Conservation (phyloP, 2,113 vertebrate species). For the Sapayoa aenigma region DNA sequence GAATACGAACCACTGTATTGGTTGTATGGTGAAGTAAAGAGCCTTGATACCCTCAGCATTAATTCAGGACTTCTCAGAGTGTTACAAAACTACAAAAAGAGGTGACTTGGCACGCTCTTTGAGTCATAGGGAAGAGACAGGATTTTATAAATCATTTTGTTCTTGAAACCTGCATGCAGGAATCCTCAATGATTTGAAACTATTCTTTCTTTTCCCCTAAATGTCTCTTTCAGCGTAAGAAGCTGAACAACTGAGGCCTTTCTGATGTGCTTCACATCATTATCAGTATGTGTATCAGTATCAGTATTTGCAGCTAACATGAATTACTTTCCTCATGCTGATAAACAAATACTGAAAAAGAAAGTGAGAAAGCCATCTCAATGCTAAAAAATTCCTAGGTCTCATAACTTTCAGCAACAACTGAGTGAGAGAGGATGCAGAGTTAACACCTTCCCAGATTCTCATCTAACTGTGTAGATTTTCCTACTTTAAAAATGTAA, state of each 20-base stretch:
- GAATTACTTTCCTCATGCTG: neutral
- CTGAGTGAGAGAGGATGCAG: neutral
- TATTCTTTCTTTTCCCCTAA: neutral
- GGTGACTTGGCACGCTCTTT: neutral
- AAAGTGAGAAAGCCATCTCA: neutral
- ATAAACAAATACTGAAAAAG: neutral
- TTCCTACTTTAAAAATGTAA: neutral
- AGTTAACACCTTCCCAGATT: neutral
- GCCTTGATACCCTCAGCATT: neutral
- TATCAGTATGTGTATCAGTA: too few species aligned
- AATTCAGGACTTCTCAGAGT: neutral
- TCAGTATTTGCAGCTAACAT: neutral
- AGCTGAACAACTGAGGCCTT: neutral
- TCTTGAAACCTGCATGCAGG: neutral
- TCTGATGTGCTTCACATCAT: neutral
- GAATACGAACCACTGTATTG: neutral
- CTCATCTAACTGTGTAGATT: neutral
- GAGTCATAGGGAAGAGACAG: neutral
- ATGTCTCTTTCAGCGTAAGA: neutral
- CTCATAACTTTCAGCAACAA: neutral
- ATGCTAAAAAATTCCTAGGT: neutral
- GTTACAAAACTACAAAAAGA: neutral
- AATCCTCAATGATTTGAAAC: neutral
- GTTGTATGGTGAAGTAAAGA: neutral
- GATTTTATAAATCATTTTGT: neutral